These are phyloP conservation scores for Nebria salina DNA, from an alignment of 2,888 invertebrate species.

Conservation along the genomic window DNA sequence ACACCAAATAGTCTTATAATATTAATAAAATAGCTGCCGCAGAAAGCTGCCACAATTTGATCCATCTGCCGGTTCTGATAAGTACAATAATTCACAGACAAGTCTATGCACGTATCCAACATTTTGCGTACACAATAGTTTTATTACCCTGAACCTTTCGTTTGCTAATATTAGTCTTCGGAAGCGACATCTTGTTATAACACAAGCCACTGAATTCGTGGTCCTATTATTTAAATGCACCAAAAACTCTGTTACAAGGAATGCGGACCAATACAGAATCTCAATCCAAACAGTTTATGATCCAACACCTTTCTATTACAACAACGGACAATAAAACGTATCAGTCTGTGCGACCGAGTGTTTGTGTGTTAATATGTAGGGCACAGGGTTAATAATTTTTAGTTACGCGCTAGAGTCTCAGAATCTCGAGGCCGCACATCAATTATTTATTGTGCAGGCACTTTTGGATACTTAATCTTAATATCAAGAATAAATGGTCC, in stretches of 20 bases:
- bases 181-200: conserved; percentile 46
- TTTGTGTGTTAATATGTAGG: conserved; percentile 22
- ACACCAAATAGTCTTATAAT: neutral
- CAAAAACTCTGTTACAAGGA: conserved; percentile 33
- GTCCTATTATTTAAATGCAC: conserved; percentile 19
- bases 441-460: conserved; percentile 10
- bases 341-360: conserved; percentile 22
- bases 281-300: conserved; percentile 11
- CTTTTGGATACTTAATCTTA: neutral
- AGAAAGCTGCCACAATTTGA: neutral
- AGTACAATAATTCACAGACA: conserved; percentile 13
- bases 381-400: neutral
- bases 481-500: neutral
- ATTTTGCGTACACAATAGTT: conserved; percentile 31
- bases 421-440: conserved; percentile 35
- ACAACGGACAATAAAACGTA: conserved; percentile 16
- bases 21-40: neutral
- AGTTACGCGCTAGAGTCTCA: conserved; percentile 16
- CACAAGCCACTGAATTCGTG: conserved; percentile 38
- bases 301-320: conserved; percentile 42
- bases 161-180: conserved; percentile 34
- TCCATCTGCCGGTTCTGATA: neutral
- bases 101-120: neutral
- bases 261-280: conserved; percentile 13
- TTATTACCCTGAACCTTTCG: conserved; percentile 32